Evolutionary conservation across 2,113 vertebrate genomes (phyloP), one percentile per base, ranked within the genome.

Genomic region (Trogon melanurus): DNA sequence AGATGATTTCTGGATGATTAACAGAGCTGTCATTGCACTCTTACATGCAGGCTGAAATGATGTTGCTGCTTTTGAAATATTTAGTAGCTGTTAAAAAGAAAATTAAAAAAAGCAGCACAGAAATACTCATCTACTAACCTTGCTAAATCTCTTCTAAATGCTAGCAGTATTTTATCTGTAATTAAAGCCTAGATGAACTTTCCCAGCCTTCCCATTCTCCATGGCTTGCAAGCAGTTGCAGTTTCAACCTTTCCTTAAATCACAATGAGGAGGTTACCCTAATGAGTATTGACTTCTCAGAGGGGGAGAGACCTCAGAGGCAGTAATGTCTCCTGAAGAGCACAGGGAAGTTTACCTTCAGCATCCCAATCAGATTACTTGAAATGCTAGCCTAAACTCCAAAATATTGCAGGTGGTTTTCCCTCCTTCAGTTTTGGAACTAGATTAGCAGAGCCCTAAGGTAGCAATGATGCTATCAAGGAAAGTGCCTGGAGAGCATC

Each of bases 1-100:
- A 82, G 89, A 95, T 70, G 81, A 91, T 41, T 79, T 56, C 82
- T 93, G 88, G 38, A 69, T 81, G 58, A 93, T 88, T 70, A 86
- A 82, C 32, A 89, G 76, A 66, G n/a, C 29, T 76, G 66, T 85
- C 57, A 48, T 36, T 57, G 32, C 76, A 64, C 60, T 87, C 72
- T 79, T 58, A 91, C 57, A 47, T 36, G 56, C 56, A 91, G 23
- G 10, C 47, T 0, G 3, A 92, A 65, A 29, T 34, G 66, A 85
- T 45, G 27, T 50, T n/a, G 8, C 26, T 81, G 53, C 50, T 91
- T 95, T 79, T 81, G 74, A 75, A 92, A 84, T 73, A 73, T 16
- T 74, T 61, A 2, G 5, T 38, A 75, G 25, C 41, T 86, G 23
- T 84, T 57, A 64, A 53, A 79, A 88, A 82, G 19, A 29, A 58